Evolutionary conservation across 2,888 invertebrate species (phyloP).

Genomic region (Psococerastis gibbosa): DNA sequence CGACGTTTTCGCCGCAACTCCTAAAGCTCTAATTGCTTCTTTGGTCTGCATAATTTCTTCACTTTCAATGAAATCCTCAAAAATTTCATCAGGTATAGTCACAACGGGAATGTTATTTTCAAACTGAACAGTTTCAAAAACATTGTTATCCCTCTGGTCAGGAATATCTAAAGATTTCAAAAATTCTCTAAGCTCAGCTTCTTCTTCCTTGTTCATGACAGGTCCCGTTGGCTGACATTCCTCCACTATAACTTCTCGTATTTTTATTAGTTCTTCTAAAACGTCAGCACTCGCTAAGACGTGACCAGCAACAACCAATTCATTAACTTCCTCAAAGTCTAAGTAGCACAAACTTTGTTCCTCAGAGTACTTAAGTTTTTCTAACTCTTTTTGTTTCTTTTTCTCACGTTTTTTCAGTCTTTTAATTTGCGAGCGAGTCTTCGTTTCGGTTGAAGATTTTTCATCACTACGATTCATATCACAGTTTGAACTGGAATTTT

Average conservation of each 20-base stretch:
- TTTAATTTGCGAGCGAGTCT: background rate
- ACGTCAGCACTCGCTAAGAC: background rate
- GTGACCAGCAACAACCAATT: slow-evolving; percentile 18
- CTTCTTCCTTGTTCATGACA: slow-evolving; percentile 34
- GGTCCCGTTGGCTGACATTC: slow-evolving; percentile 12
- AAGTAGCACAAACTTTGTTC: background rate
- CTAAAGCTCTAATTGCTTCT: background rate
- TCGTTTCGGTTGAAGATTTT: slow-evolving; percentile 3
- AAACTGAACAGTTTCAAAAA: slow-evolving; percentile 13
- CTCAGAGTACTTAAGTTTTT: background rate
- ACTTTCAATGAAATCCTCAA: slow-evolving; percentile 7
- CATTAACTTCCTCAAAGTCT: slow-evolving; percentile 27
- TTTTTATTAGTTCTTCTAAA: background rate
- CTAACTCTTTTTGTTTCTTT: background rate
- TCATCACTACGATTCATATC: background rate
- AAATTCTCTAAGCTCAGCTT: slow-evolving; percentile 33
- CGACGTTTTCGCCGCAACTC: slow-evolving; percentile 1
- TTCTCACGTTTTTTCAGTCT: background rate
- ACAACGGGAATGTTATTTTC: background rate
- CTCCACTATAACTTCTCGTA: slow-evolving; percentile 10
- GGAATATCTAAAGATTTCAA: slow-evolving; percentile 34
- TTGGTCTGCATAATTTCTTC: slow-evolving; percentile 5
- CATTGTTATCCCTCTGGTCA: slow-evolving; percentile 12
- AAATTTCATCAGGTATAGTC: slow-evolving; percentile 7
- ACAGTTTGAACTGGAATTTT: background rate